A percentile compares a stretch with the other conserved stretches of the same genome.
These are phyloP conservation scores for Boleophthalmus pectinirostris DNA, from an alignment of 2,113 vertebrate species.

Conservation along the genomic window DNA sequence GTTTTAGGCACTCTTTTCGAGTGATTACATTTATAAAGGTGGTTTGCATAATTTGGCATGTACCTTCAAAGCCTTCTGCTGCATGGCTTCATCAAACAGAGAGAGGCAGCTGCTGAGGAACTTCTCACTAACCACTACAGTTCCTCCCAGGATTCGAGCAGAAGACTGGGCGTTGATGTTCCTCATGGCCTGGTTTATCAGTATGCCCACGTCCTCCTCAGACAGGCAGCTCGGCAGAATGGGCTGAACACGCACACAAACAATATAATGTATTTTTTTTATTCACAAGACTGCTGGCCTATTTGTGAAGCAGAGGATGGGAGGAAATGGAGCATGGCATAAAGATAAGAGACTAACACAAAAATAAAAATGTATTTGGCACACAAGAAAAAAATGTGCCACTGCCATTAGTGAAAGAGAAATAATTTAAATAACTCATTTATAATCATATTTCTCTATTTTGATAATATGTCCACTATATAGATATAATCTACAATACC, in stretches of 20 bases:
- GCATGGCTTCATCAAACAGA: constrained; percentile 87
- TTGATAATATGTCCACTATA: too few relatives aligned
- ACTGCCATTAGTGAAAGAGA: too few relatives aligned
- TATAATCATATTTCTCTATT: too few relatives aligned
- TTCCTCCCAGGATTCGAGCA: constrained; percentile 81
- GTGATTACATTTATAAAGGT: not conserved
- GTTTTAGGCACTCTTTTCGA: not conserved
- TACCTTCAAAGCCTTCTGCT: constrained; percentile 92
- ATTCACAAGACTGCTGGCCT: not conserved
- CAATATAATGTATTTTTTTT: not conserved
- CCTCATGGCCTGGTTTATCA: constrained; percentile 90
- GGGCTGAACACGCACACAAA: constrained; percentile 69
- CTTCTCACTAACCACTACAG: constrained; percentile 89
- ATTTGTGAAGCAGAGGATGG: too few relatives aligned
- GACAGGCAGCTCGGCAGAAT: constrained; percentile 91
- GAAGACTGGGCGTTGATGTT: constrained; percentile 80
- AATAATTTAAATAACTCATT: too few relatives aligned
- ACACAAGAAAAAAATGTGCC: too few relatives aligned
- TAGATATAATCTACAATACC: too few relatives aligned
- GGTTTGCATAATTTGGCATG: constrained; percentile 1
- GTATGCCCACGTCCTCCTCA: constrained; percentile 83
- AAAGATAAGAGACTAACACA: too few relatives aligned
- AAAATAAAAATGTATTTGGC: too few relatives aligned
- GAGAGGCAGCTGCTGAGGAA: constrained; percentile 85
- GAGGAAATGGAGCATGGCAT: too few relatives aligned